phyloP scores from a whole-genome alignment of 1,140 invertebrate species.

The Drosophila orosa region DNA sequence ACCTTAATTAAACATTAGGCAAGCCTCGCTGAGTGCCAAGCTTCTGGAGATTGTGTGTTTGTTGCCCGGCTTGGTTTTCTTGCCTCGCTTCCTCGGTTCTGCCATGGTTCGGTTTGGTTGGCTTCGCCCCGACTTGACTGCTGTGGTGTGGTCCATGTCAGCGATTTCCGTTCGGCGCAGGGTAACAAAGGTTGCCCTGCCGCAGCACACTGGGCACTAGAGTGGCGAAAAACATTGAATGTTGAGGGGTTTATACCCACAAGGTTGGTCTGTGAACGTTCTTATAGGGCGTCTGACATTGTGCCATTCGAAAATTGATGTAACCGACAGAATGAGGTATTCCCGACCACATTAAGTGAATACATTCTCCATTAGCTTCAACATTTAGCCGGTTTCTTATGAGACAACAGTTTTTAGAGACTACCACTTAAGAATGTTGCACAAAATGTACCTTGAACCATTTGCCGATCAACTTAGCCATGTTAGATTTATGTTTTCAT shows the following conservation, averaged over 20 bases:
- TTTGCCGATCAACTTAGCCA: too few relatives aligned
- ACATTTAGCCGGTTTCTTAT: too few relatives aligned
- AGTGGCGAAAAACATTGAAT: neutral
- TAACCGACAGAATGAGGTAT: too few relatives aligned
- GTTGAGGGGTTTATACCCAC: neutral
- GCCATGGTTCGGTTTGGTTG: constrained; percentile 6
- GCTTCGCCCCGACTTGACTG: constrained; percentile 26
- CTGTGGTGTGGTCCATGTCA: constrained; percentile 79
- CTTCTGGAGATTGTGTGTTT: constrained; percentile 55
- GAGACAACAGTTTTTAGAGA: too few relatives aligned
- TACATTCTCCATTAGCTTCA: too few relatives aligned
- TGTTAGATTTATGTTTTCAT: too few relatives aligned
- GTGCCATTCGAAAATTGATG: too few relatives aligned
- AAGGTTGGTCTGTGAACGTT: neutral
- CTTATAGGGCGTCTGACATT: too few relatives aligned
- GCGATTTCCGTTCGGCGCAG: constrained; percentile 77
- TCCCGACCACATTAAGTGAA: too few relatives aligned
- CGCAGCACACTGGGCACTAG: constrained; percentile 41
- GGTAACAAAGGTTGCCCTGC: constrained; percentile 75
- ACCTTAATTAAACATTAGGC: constrained; percentile 83
- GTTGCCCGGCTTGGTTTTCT: constrained; percentile 36
- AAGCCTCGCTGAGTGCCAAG: constrained; percentile 70
- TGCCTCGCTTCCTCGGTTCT: constrained; percentile 18
- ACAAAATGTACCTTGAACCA: too few relatives aligned
- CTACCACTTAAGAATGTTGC: too few relatives aligned